Evolutionary conservation across 1,140 invertebrate genomes (phyloP), one percentile per base, ranked within the genome.

Genomic region (Cydia splendana): DNA sequence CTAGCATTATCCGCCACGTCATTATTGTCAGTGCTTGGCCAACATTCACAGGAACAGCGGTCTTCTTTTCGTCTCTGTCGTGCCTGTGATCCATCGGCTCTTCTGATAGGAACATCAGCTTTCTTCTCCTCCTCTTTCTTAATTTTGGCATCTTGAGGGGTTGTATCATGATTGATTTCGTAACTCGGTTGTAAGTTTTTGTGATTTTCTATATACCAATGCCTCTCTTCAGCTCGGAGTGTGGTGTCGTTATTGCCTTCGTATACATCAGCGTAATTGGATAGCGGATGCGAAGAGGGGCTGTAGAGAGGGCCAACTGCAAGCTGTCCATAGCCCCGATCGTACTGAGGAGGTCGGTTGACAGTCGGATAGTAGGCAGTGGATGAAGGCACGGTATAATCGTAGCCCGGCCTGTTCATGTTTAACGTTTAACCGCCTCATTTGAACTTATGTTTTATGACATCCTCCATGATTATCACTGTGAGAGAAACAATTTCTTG

Each of bases 131-230:
- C 91, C 78, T 93, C 90, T 81, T 93, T 91, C 80, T 93, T 93
- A 87, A 88, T 82, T 86, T 94, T 94, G 80, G 87, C 89, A 81
- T 94, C 91, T 81, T 92, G 87, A 77, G 87, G 82, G 75, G 86
- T 76, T 48, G 78, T 73, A 12, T 91, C 91, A 73, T 89, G 83
- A 62, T 82, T 90, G 20, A 86, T 79, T 34, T 88, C 85, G 78
- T 89, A 90, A 76, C 79, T 88, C 0, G 87, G 85, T 81, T 93
- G 91, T 78, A 93, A 80, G 81, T 87, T 93, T 81, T 93, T 93
- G 80, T 93, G 93, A 53, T 93, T 93, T 81, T 94, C 93, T 90
- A 93, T 91, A 75, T 94, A 94, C 93, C 93, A 93, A 73, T 94
- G 92, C 62, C 92, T 85, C 79, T 94, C 93, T 79, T 94, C 93